These are phyloP conservation scores for Heterotis niloticus DNA, from an alignment of 2,113 vertebrate genomes.

Conservation along the genomic window DNA sequence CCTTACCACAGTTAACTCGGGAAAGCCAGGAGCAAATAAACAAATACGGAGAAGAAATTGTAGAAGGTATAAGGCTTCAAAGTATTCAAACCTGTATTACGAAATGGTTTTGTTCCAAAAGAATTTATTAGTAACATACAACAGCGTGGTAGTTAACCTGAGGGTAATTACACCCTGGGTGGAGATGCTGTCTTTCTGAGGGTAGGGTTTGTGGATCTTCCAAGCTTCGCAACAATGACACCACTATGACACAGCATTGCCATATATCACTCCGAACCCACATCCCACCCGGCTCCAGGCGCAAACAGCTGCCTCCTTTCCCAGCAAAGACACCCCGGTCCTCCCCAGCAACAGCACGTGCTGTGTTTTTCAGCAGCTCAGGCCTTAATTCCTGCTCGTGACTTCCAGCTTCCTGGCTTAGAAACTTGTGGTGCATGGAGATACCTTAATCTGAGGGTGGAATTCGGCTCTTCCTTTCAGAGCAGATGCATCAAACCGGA, in stretches of 20 bases:
- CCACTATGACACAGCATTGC: neutral
- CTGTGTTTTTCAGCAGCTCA: neutral
- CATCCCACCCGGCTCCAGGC: neutral
- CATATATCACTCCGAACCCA: neutral
- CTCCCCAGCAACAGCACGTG: neutral
- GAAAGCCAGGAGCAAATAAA: no score
- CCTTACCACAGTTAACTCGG: no score
- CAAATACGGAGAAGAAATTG: no score
- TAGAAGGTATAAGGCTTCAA: no score
- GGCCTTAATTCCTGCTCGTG: conserved; percentile 6
- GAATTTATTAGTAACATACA: neutral
- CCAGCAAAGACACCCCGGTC: neutral
- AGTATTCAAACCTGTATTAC: no score
- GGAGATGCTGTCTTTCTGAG: neutral
- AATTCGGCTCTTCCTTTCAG: neutral
- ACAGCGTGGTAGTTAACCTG: neutral
- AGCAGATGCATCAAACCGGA: conserved; percentile 1
- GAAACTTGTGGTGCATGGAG: neutral
- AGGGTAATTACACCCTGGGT: neutral
- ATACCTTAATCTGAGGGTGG: neutral
- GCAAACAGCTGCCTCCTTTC: neutral
- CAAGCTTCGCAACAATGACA: neutral
- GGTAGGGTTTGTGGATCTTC: neutral
- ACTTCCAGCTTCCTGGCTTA: conserved; percentile 5
- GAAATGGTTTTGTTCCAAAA: neutral